Evolutionary conservation across 2,888 invertebrate genomes (phyloP).

Genomic region (Merodon equestris): DNA sequence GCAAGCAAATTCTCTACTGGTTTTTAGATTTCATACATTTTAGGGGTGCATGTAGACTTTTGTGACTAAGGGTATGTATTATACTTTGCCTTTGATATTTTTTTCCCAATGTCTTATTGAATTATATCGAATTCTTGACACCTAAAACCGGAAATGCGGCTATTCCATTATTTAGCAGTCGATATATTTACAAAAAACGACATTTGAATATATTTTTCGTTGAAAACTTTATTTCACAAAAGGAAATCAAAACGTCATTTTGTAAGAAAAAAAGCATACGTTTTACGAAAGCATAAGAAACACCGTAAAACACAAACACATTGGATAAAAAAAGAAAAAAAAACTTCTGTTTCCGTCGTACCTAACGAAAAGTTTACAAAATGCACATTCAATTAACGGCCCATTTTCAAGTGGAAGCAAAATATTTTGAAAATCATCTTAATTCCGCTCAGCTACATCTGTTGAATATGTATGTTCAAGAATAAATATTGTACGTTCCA

Average conservation of each 20-base stretch:
- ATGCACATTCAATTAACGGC: conserved; percentile 38
- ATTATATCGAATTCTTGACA: no score
- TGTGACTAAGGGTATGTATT: no score
- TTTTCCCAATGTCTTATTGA: no score
- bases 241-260: conserved; percentile 42
- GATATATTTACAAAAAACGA: no score
- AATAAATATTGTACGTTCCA: conserved; percentile 18
- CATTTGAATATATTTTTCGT: conserved; percentile 10
- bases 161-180: no score
- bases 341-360: not conserved
- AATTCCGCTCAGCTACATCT: conserved; percentile 34
- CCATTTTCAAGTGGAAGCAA: conserved; percentile 11
- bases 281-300: conserved; percentile 31
- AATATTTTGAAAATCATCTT: conserved; percentile 12
- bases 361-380: conserved; percentile 19
- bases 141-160: no score
- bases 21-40: no score
- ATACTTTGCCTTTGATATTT: no score
- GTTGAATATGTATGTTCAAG: conserved; percentile 9
- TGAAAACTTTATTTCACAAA: conserved; percentile 53
- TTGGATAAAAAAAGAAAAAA: conserved; percentile 18
- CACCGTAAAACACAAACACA: no score
- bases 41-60: no score
- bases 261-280: conserved; percentile 43
- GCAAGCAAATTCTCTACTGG: no score